phyloP scores from a whole-genome alignment of 2,888 invertebrate species.

The Drosophila multiciliata region DNA sequence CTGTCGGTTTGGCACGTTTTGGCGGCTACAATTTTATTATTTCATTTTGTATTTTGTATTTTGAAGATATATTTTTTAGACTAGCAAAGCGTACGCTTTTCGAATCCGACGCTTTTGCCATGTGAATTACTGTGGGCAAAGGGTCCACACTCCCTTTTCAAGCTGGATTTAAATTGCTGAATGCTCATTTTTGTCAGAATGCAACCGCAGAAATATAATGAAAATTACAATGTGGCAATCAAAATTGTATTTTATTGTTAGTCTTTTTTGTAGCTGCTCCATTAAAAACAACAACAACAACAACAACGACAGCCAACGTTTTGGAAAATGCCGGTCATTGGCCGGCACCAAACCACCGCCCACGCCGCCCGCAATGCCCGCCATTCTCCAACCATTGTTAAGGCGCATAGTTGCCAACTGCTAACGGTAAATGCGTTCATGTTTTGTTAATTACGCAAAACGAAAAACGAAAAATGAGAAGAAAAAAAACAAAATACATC shows the following conservation, averaged over 20 bases:
- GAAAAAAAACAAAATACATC: neutral
- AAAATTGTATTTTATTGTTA: conserved; percentile 21
- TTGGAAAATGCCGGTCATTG: conserved; percentile 19
- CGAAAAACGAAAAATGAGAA: neutral
- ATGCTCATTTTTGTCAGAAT: conserved; percentile 53
- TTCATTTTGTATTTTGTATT: conserved; percentile 20
- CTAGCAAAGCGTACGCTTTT: conserved; percentile 18
- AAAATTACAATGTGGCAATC: conserved; percentile 57
- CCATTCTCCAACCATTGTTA: neutral
- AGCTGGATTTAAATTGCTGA: neutral
- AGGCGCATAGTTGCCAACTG: conserved; percentile 28
- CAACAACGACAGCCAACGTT: conserved; percentile 31
- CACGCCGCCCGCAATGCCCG: neutral
- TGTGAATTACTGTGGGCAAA: conserved; percentile 58
- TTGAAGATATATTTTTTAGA: conserved; percentile 3
- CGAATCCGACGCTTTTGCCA: conserved; percentile 50
- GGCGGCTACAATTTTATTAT: conserved; percentile 49
- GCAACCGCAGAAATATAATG: conserved; percentile 39
- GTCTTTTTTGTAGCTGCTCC: conserved; percentile 34
- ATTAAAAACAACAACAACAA: conserved; percentile 58
- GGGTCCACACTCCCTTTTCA: neutral
- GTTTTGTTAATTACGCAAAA: conserved; percentile 56
- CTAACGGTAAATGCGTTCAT: conserved; percentile 15
- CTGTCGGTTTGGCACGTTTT: conserved; percentile 34
- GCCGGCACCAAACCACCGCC: neutral